Evolutionary conservation across 1,140 invertebrate genomes (phyloP).

Genomic region (Psix sp.): DNA sequence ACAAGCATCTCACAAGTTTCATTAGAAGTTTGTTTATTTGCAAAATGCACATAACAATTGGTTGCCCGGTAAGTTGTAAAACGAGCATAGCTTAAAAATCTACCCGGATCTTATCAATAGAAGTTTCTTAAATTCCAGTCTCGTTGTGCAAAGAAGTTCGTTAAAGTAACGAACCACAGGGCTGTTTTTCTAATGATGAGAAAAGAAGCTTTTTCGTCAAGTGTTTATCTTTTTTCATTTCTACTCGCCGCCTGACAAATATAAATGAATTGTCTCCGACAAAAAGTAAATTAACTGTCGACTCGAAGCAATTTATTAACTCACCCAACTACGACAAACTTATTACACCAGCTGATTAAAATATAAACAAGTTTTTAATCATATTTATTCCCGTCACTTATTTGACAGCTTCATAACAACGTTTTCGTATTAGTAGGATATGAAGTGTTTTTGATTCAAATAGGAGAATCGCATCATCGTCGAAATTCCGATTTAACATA

Average conservation of each 20-base stretch:
- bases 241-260: conserved; percentile 34
- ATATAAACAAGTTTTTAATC: conserved; percentile 42
- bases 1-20: conserved; percentile 6
- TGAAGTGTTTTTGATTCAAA: no score
- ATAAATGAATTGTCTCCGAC: conserved; percentile 47
- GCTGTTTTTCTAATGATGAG: conserved; percentile 47
- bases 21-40: conserved; percentile 45
- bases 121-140: conserved; percentile 62
- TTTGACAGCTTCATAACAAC: conserved; percentile 21
- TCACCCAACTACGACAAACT: conserved; percentile 29
- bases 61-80: conserved; percentile 36
- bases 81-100: conserved; percentile 20
- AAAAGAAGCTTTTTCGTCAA: conserved; percentile 47
- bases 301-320: conserved; percentile 46
- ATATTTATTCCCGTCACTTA: conserved; percentile 22
- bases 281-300: conserved; percentile 54
- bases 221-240: conserved; percentile 50
- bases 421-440: conserved; percentile 4
- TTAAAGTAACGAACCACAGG: conserved; percentile 68
- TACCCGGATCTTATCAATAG: conserved; percentile 16
- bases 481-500: no score
- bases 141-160: conserved; percentile 66
- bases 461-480: no score
- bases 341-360: conserved; percentile 43
- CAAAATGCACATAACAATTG: conserved; percentile 48